Percentiles rank a stretch among this genome's conserved stretches.
Evolutionary conservation across 2,888 invertebrate genomes (phyloP).

Genomic region (Drosophila subsilvestris): DNA sequence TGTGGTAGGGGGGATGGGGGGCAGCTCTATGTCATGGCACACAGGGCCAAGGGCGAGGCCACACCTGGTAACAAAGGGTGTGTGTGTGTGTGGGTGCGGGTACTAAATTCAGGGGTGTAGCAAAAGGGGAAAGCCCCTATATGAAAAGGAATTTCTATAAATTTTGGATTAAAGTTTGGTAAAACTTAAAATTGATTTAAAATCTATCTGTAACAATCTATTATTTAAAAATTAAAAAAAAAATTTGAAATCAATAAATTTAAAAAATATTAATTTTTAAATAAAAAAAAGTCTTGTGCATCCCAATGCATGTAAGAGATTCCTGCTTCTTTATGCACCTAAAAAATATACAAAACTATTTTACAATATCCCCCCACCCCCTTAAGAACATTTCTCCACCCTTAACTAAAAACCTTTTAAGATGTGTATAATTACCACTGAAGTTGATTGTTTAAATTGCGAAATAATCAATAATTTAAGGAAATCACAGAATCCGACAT

Average conservation of each 20-base stretch:
- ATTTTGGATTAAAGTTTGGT: no score
- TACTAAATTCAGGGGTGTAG: slow-evolving; percentile 2
- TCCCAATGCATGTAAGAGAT: no score
- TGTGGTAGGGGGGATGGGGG: slow-evolving; percentile 11
- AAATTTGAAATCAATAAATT: no score
- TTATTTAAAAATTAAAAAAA: no score
- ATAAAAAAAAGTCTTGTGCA: no score
- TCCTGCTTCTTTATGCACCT: neutral
- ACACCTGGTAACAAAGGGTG: slow-evolving; percentile 16
- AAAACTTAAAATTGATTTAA: no score
- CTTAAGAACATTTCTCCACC: neutral
- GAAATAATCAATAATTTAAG: neutral
- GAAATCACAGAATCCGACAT: neutral
- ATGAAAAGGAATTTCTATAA: neutral
- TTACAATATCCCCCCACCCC: neutral
- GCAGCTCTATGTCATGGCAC: slow-evolving; percentile 20
- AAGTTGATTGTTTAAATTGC: neutral
- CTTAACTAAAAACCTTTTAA: neutral
- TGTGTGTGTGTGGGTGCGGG: neutral
- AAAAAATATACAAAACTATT: no score
- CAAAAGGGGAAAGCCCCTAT: neutral
- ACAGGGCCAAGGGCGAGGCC: slow-evolving; percentile 47
- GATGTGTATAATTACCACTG: neutral
- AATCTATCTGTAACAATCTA: no score
- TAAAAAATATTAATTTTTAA: no score